Base-by-base conservation (phyloP, 1,140 invertebrate genomes). In the Caerostris extrusa region DNA sequence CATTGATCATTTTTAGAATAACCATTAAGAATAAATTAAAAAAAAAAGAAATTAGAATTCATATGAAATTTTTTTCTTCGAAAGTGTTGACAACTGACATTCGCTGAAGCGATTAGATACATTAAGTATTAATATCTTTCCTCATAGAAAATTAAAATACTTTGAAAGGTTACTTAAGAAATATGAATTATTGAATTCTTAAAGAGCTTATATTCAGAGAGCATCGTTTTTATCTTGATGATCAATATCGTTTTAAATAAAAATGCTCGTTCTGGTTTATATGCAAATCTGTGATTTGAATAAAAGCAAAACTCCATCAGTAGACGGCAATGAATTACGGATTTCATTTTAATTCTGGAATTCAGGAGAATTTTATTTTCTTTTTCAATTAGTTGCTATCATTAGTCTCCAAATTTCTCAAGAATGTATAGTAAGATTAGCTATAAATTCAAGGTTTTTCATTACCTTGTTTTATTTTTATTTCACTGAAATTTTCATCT, bases 311-410 rank as follows among this genome's bases (percentile, higher is more conserved):
- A 6, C 61, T 17, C 17, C 5, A 67, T 67, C 61, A 17, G 61
- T 6, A n/a, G 17, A 67, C 61, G 61, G 17, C 61, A 67, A 67
- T 67, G 61, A 67, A 67, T 67, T 67, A 67, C 61, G 61, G 61
- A 17, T 67, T 67, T 67, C 61, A 67, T 67, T 67, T n/a, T 67
- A 67, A 67, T 67, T 67, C 61, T 5, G 14, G 12, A 67, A 67
- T 67, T 14, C 61, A 67, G 14, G 61, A 17, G n/a, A 5, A 67
- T 4, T 67, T 67, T 67, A 67, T 67, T 67, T 67, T n/a, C 61
- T 67, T 67, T 67, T 67, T 67, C 61, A 67, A 67, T 67, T 67
- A 67, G 61, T 17, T 67, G 61, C 61, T 67, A n/a, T 17, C n/a
- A 17, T 67, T 67, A 0, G 12, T 5, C 5, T 6, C 14, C 61